These are phyloP conservation scores for Sesia bembeciformis DNA, from an alignment of 2,888 invertebrate genomes.

Conservation along the genomic window DNA sequence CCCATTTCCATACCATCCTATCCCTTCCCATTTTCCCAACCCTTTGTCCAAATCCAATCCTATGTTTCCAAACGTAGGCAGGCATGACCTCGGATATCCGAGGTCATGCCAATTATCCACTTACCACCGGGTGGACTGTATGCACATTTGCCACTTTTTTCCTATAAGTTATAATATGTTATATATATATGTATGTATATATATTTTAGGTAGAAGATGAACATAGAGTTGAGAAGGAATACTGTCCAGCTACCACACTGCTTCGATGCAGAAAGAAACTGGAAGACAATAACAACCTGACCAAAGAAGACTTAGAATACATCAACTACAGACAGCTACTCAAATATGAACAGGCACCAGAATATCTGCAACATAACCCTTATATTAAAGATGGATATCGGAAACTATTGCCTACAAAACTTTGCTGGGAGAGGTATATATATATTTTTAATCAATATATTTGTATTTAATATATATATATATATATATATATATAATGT, in stretches of 20 bases:
- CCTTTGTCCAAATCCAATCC: too few species aligned
- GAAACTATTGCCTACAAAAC: constrained; percentile 84
- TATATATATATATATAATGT: neutral
- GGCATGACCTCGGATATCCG: too few species aligned
- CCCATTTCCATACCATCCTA: too few species aligned
- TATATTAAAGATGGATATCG: constrained; percentile 90
- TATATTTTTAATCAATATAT: constrained; percentile 1
- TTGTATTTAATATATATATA: neutral
- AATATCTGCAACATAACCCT: constrained; percentile 89
- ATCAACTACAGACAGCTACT: constrained; percentile 60
- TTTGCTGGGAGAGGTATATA: constrained; percentile 89
- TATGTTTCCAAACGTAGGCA: too few species aligned
- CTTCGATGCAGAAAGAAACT: constrained; percentile 53
- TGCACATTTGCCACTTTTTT: neutral
- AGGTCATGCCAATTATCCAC: too few species aligned
- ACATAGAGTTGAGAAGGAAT: constrained; percentile 33
- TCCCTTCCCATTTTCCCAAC: too few species aligned
- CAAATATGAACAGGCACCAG: constrained; percentile 80
- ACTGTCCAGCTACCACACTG: constrained; percentile 31
- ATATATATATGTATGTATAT: neutral
- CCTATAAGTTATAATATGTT: neutral
- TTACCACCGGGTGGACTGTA: too few species aligned
- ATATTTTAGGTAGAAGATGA: constrained; percentile 42
- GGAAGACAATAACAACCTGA: constrained; percentile 64
- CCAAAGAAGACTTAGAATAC: constrained; percentile 61